Evolutionary conservation across 1,140 invertebrate genomes (phyloP), one percentile per base, ranked within the genome.

Genomic region (Patella vulgata): DNA sequence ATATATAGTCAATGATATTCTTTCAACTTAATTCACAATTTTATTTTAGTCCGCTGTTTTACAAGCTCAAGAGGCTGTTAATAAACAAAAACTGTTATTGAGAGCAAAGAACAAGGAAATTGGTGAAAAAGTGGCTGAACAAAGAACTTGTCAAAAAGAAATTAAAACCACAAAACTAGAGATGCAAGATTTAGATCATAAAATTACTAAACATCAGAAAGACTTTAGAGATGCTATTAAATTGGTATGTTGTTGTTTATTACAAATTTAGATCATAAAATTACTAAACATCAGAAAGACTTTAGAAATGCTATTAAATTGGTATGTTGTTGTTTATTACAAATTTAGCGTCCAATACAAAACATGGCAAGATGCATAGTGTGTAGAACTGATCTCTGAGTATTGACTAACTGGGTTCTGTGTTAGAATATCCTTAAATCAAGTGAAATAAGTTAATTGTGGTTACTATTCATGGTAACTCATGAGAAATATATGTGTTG

Each of bases 141-240:
- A 91, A 76, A 91, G 93, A 30, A 87, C 90, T 53, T 85, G 95
- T 27, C 73, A 84, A 1, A 90, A 91, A 62, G 82, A 87, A 31
- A 66, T 71, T 31, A 80, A 83, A 30, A 91, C 93, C 27, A 73
- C 87, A 2, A 87, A 93, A 71, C 85, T 96, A 1, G 88, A 92
- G 70, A 89, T 96, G 9, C 91, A 94, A 78, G 90, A 94, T 77
- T 81, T 91, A 48, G 89, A 92, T 64, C 91, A 93, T 74, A 90
- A 87, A 62, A 75, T 86, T 19, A 64, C 76, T 28, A 85, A 86
- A 59, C 74, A 79, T 28, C 80, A 85, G 31, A 83, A 81, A 55
- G 85, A 86, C 31, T 77, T 82, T 11, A 82, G 82, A 61, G 85
- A 87, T 56, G 82, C 86, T 17, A 69, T 74, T n/a, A 82, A 81